phyloP scores from a whole-genome alignment of 2,888 invertebrate species.

The Morpho helenor region DNA sequence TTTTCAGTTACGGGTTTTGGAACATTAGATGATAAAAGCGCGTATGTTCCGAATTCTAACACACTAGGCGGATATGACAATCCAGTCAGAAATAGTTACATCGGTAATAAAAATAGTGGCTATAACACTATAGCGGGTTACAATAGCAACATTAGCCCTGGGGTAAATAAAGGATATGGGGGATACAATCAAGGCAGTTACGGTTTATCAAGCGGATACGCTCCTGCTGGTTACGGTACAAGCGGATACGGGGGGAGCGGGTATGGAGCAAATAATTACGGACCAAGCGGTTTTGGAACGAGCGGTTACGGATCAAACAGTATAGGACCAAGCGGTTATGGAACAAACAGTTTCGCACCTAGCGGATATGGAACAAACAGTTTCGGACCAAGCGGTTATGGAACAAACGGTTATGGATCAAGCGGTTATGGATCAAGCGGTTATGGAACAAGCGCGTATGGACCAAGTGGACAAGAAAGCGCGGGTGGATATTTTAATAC shows the following conservation, averaged over 20 bases:
- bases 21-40: conserved; percentile 24
- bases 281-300: too few relatives aligned
- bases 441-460: conserved; percentile 23
- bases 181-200: conserved; percentile 6
- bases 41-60: conserved; percentile 22
- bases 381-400: conserved; percentile 1
- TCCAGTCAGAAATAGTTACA: conserved; percentile 13
- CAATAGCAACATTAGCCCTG: conserved; percentile 19
- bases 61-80: conserved; percentile 28
- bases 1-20: conserved; percentile 34
- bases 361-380: background rate
- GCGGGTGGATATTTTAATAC: conserved; percentile 19
- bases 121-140: conserved; percentile 28
- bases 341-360: too few relatives aligned
- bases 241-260: too few relatives aligned
- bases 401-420: conserved; percentile 6
- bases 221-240: too few relatives aligned
- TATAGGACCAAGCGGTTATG: too few relatives aligned
- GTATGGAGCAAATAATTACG: too few relatives aligned
- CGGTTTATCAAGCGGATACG: background rate
- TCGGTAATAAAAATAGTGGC: conserved; percentile 18
- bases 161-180: conserved; percentile 23
- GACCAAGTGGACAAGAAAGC: conserved; percentile 18
- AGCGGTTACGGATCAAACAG: too few relatives aligned
- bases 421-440: conserved; percentile 4